phyloP scores from a whole-genome alignment of 2,888 invertebrate species.

The Metalampra italica region DNA sequence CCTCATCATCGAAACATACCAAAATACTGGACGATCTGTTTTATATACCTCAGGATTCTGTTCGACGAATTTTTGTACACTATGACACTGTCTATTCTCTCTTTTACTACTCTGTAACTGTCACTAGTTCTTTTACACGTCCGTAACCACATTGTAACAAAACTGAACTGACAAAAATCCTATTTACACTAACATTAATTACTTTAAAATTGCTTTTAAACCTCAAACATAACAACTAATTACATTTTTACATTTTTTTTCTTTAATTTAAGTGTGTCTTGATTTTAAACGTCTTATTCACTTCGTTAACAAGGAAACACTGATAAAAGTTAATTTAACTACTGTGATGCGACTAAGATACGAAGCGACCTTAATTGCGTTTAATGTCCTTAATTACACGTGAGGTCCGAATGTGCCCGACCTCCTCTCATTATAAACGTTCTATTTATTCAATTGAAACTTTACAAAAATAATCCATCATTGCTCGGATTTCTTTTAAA shows the following conservation, averaged over 20 bases:
- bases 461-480: too few relatives aligned
- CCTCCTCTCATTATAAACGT: not conserved
- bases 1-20: constrained; percentile 38
- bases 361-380: too few relatives aligned
- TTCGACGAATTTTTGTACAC: constrained; percentile 28
- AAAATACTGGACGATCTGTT: constrained; percentile 42
- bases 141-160: constrained; percentile 38
- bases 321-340: too few relatives aligned
- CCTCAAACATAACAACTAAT: not conserved
- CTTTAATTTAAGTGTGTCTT: not conserved
- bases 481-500: too few relatives aligned
- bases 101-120: constrained; percentile 31
- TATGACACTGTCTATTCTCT: constrained; percentile 23
- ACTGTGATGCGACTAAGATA: too few relatives aligned
- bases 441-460: too few relatives aligned
- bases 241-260: too few relatives aligned
- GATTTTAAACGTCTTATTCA: not conserved
- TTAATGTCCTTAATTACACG: too few relatives aligned
- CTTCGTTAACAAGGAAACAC: not conserved
- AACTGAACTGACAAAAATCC: not conserved
- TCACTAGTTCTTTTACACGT: constrained; percentile 35
- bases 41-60: constrained; percentile 32
- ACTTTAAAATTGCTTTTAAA: not conserved
- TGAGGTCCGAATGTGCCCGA: not conserved
- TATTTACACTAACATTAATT: not conserved